Percentiles rank a stretch among this genome's conserved stretches.
These are phyloP conservation scores for Myathropa florea DNA, from an alignment of 2,888 invertebrate genomes.

Conservation along the genomic window DNA sequence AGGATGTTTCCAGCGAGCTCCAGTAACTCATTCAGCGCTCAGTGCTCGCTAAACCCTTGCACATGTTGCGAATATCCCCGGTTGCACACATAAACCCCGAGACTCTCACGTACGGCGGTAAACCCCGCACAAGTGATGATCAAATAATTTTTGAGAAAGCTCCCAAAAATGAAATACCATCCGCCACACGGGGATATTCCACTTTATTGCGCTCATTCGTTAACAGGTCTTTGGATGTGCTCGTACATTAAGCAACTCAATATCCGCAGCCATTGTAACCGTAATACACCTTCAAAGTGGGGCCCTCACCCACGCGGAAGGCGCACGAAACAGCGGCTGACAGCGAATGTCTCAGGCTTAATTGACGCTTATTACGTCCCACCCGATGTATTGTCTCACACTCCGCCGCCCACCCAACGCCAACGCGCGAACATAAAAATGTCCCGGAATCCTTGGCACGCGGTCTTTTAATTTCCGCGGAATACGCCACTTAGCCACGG, in stretches of 20 bases:
- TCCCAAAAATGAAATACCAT: not conserved
- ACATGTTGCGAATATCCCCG: not conserved
- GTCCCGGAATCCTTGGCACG: not conserved
- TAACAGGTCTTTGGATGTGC: constrained; percentile 60
- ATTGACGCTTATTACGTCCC: constrained; percentile 65
- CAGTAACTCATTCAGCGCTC: not conserved
- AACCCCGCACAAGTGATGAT: constrained; percentile 25
- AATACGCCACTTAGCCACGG: constrained; percentile 43
- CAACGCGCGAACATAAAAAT: not conserved
- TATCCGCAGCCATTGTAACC: constrained; percentile 47
- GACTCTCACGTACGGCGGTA: not conserved
- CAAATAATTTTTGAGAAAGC: constrained; percentile 14
- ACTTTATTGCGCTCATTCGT: constrained; percentile 33
- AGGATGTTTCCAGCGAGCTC: no score
- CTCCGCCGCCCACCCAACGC: not conserved
- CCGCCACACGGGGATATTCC: not conserved
- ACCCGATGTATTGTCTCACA: not conserved
- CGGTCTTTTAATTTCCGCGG: constrained; percentile 59
- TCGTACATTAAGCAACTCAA: constrained; percentile 51
- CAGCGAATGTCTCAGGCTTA: constrained; percentile 52
- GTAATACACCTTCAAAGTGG: constrained; percentile 17
- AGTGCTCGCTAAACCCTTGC: not conserved
- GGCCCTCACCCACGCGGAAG: not conserved
- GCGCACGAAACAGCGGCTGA: constrained; percentile 17
- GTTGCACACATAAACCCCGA: not conserved